Evolutionary conservation across 2,888 invertebrate genomes (phyloP).

Genomic region (Macrophya annulata): DNA sequence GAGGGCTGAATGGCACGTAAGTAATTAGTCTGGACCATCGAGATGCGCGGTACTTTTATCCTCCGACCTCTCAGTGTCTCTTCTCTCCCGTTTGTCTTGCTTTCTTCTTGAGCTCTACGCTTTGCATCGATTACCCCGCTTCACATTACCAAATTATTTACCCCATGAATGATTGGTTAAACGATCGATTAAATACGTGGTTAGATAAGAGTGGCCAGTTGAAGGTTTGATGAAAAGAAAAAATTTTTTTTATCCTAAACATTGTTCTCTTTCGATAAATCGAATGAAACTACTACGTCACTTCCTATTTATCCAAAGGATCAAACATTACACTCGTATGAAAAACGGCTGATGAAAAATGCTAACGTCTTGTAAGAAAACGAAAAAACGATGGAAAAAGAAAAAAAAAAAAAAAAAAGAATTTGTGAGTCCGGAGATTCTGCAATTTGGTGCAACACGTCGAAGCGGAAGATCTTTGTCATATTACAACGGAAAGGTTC

Average conservation of each 20-base stretch:
- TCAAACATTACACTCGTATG: background rate
- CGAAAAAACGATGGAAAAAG: background rate
- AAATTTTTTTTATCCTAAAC: background rate
- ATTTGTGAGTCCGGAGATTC: slow-evolving; percentile 15
- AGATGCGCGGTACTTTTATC: slow-evolving; percentile 31
- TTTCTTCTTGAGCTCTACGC: background rate
- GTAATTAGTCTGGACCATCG: slow-evolving; percentile 71
- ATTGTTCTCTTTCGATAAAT: background rate
- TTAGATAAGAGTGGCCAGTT: background rate
- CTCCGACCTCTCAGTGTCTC: background rate
- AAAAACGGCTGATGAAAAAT: background rate
- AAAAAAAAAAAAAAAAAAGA: too few relatives aligned
- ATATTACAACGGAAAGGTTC: slow-evolving; percentile 48
- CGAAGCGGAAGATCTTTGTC: slow-evolving; percentile 54
- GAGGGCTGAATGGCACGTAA: slow-evolving; percentile 67
- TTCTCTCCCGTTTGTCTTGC: slow-evolving; percentile 14
- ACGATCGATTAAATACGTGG: background rate
- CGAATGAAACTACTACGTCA: background rate
- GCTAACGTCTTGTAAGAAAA: background rate
- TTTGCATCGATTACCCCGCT: slow-evolving; percentile 16
- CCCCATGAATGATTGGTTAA: background rate
- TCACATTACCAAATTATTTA: slow-evolving; percentile 15
- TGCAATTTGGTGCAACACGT: slow-evolving; percentile 47
- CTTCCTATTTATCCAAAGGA: background rate
- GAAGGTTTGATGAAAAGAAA: background rate